Percentiles rank a stretch among this genome's conserved stretches.
Conservation (phyloP, 2,888 invertebrate species). For the Plebejus melissa region DNA sequence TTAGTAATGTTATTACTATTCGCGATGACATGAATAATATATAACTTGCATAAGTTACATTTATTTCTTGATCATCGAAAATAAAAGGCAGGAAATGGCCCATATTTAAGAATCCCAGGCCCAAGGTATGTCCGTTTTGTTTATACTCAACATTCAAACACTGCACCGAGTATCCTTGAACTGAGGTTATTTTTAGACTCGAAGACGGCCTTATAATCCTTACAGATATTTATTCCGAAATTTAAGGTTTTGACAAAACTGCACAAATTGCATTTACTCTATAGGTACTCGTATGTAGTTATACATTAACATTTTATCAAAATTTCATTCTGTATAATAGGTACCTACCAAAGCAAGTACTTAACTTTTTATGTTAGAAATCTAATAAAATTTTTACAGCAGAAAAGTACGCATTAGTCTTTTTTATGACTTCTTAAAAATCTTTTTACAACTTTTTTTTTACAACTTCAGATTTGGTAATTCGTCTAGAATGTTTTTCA, state of each 20-base stretch:
- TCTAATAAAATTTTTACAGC: constrained; percentile 8
- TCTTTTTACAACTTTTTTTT: not conserved
- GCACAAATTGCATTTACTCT: not conserved
- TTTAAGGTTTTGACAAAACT: constrained; percentile 29
- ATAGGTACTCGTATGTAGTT: no score
- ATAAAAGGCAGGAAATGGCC: not conserved
- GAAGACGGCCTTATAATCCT: constrained; percentile 35
- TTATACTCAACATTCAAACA: constrained; percentile 40
- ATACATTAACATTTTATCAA: not conserved
- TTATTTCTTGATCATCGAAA: not conserved
- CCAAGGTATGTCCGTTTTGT: constrained; percentile 34
- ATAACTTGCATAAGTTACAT: not conserved
- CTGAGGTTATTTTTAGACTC: constrained; percentile 39
- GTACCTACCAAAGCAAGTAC: not conserved
- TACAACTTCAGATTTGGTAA: not conserved
- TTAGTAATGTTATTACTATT: not conserved
- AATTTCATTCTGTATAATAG: not conserved
- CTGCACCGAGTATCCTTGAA: constrained; percentile 40
- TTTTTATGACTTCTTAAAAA: not conserved
- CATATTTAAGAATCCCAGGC: not conserved
- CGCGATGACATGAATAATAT: not conserved
- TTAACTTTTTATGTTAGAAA: not conserved
- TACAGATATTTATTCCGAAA: constrained; percentile 33
- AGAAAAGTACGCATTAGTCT: not conserved
- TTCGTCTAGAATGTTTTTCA: not conserved